Conservation (phyloP, 1,140 invertebrate genomes). For the Calycopis cecrops region DNA sequence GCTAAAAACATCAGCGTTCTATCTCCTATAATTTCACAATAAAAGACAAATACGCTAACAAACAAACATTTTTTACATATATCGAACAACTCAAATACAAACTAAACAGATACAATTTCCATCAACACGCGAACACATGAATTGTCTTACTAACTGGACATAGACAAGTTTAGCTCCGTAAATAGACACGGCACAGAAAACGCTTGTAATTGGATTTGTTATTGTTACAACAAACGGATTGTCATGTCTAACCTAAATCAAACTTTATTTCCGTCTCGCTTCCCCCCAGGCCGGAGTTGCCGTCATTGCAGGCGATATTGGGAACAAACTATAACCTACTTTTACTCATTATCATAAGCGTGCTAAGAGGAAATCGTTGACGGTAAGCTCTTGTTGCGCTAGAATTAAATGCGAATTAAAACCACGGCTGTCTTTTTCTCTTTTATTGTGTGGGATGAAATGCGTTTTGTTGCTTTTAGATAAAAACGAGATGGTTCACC, state of each 20-base stretch:
- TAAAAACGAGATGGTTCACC: too few species aligned
- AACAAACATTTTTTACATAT: neutral
- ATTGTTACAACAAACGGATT: constrained; percentile 53
- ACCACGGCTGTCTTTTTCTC: too few species aligned
- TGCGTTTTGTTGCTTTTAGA: too few species aligned
- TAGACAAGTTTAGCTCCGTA: neutral
- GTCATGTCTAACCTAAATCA: constrained; percentile 66
- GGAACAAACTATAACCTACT: constrained; percentile 43
- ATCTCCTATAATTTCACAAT: too few species aligned
- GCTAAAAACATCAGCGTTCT: too few species aligned
- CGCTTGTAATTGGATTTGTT: constrained; percentile 54
- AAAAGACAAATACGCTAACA: constrained; percentile 6
- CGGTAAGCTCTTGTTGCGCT: constrained; percentile 12
- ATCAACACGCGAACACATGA: neutral
- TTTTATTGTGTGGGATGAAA: too few species aligned
- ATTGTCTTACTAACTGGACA: constrained; percentile 2
- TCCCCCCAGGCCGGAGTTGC: constrained; percentile 39
- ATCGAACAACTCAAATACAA: too few species aligned
- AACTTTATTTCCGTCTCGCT: constrained; percentile 61
- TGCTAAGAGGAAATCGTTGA: constrained; percentile 21
- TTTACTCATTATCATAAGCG: constrained; percentile 40
- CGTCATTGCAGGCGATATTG: constrained; percentile 41
- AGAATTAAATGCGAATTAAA: too few species aligned
- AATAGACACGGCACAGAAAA: constrained; percentile 7
- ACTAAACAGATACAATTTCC: neutral